Conservation (phyloP, 2,797 vertebrate genomes). For the Triplophysa yarkandensis region DNA sequence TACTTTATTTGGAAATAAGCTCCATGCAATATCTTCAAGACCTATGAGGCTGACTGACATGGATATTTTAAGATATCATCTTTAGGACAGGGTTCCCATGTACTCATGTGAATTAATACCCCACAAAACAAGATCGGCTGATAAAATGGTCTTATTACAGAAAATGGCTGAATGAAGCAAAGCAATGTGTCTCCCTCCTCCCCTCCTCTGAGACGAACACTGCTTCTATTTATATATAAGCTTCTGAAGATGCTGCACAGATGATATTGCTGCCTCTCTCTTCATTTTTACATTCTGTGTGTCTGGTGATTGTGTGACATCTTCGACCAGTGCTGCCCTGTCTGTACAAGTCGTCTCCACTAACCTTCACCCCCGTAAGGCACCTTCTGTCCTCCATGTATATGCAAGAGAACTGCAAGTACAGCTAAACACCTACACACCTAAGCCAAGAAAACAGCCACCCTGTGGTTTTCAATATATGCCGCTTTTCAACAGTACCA, state of each 20-base stretch:
- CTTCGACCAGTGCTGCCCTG: constrained; percentile 52
- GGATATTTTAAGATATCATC: background rate
- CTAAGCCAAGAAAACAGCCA: background rate
- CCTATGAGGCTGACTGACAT: no score
- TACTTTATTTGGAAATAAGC: no score
- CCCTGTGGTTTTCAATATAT: background rate
- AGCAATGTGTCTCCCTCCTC: constrained; percentile 56
- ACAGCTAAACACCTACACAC: background rate
- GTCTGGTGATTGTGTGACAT: constrained; percentile 44
- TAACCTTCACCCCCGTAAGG: constrained; percentile 18
- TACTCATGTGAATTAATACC: background rate
- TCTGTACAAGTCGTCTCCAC: constrained; percentile 24
- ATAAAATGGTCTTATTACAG: background rate
- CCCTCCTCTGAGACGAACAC: constrained; percentile 73
- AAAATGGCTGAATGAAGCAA: constrained; percentile 14
- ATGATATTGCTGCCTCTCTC: constrained; percentile 55
- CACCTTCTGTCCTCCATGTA: constrained; percentile 32
- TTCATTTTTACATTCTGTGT: constrained; percentile 51
- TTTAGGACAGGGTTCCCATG: background rate
- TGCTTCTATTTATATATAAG: constrained; percentile 77
- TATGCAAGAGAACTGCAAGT: background rate
- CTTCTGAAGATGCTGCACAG: constrained; percentile 73
- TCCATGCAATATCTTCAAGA: no score
- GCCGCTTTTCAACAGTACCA: background rate
- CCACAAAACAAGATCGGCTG: background rate